A percentile compares a stretch with the other conserved stretches of the same genome.
Conservation (phyloP, 2,888 invertebrate genomes). For the Himalopsyche kuldschensis region DNA sequence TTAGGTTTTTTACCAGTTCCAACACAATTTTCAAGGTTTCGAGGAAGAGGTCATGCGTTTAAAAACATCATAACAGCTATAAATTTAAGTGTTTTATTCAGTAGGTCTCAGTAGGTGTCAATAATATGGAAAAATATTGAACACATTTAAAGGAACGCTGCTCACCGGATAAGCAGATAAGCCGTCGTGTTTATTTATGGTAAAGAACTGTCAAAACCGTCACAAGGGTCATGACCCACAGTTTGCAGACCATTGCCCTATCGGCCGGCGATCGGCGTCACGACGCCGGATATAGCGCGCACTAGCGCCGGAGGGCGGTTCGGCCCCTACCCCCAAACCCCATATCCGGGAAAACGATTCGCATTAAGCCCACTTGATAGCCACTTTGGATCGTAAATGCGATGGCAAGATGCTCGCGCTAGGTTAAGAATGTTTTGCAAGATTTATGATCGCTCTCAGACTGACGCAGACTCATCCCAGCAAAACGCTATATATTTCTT, state of each 20-base stretch:
- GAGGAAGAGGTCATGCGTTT: no score
- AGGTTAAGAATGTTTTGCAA: constrained; percentile 7
- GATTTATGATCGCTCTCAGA: constrained; percentile 12
- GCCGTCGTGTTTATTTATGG: not conserved
- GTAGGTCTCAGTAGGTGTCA: no score
- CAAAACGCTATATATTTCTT: not conserved
- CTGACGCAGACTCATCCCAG: not conserved
- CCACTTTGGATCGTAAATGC: constrained; percentile 1
- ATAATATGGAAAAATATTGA: not conserved
- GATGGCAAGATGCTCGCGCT: constrained; percentile 4
- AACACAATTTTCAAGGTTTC: no score
- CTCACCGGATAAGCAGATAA: not conserved
- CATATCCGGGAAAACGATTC: constrained; percentile 1
- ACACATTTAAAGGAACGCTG: not conserved
- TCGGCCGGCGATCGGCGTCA: constrained; percentile 1
- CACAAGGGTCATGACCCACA: not conserved
- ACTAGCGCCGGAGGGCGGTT: not conserved
- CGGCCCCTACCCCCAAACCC: not conserved
- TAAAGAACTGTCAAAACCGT: not conserved
- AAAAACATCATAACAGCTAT: no score
- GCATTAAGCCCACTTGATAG: constrained; percentile 1
- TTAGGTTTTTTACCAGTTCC: no score
- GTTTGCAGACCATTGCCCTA: constrained; percentile 1
- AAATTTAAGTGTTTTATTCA: no score
- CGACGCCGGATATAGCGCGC: constrained; percentile 1